Evolutionary conservation across 2,888 invertebrate species (phyloP).

Genomic region (Lasioglossum malachurum): DNA sequence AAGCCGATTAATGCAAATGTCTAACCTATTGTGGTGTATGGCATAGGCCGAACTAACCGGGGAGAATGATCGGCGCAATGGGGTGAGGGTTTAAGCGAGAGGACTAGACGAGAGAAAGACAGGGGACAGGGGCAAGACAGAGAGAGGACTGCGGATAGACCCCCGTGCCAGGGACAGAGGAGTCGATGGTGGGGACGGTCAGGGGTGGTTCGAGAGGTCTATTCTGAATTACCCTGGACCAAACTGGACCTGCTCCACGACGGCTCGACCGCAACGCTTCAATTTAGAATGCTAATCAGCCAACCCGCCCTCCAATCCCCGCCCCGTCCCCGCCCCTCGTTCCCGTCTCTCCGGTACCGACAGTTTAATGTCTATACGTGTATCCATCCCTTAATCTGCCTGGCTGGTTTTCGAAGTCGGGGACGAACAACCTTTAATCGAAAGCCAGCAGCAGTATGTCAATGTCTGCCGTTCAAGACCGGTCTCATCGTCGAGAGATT

Average conservation of each 20-base stretch:
- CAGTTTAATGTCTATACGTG: constrained; percentile 81
- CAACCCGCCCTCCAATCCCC: constrained; percentile 51
- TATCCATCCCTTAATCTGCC: constrained; percentile 78
- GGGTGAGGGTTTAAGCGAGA: constrained; percentile 43
- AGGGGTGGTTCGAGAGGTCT: constrained; percentile 66
- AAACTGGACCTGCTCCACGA: constrained; percentile 77
- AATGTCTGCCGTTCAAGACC: constrained; percentile 63
- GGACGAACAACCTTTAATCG: constrained; percentile 56
- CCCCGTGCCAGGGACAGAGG: constrained; percentile 47
- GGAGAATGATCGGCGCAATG: constrained; percentile 63
- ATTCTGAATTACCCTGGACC: constrained; percentile 79
- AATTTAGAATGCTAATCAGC: constrained; percentile 85
- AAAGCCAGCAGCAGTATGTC: constrained; percentile 65
- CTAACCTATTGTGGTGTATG: constrained; percentile 79
- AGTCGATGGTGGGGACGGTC: constrained; percentile 58
- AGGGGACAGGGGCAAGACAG: constrained; percentile 23
- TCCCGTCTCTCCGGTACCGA: constrained; percentile 55
- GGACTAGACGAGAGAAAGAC: constrained; percentile 41
- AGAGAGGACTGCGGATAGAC: constrained; percentile 45
- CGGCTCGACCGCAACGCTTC: constrained; percentile 83
- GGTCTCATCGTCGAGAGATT: constrained; percentile 55
- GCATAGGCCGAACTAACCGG: constrained; percentile 68
- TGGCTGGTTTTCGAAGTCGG: constrained; percentile 51
- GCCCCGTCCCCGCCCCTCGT: constrained; percentile 48
- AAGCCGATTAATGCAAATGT: constrained; percentile 82